A percentile compares a stretch with the other conserved stretches of the same genome.
Evolutionary conservation across 2,113 vertebrate species (phyloP).

Genomic region (Rhinolophus ferrumequinum): DNA sequence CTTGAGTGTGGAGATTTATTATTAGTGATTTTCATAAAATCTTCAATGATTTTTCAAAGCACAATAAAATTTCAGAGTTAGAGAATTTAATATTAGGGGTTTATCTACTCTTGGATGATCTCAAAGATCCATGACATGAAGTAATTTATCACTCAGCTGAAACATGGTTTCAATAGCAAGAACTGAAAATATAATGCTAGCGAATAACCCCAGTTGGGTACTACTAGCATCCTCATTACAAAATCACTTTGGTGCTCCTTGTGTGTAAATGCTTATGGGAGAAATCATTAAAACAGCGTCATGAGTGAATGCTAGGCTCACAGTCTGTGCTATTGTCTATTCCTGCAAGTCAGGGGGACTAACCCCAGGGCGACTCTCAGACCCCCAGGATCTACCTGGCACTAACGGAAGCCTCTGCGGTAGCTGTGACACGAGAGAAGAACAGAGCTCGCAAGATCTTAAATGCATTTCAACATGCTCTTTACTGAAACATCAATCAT

Average conservation of each 20-base stretch:
- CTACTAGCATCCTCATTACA: background rate
- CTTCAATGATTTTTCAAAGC: background rate
- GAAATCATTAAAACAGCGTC: background rate
- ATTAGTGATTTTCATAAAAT: background rate
- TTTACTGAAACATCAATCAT: no score
- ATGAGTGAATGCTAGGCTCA: no score
- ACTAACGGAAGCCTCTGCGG: no score
- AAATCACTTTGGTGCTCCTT: background rate
- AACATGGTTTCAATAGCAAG: background rate
- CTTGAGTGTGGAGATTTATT: background rate
- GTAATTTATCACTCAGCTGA: constrained; percentile 2
- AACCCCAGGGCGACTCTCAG: no score
- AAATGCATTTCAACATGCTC: no score
- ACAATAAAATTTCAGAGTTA: background rate
- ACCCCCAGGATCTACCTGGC: no score
- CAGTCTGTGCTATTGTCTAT: no score
- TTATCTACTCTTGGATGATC: background rate
- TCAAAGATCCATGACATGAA: background rate
- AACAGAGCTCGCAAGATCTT: no score
- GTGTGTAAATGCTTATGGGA: background rate
- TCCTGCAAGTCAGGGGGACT: no score
- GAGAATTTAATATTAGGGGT: background rate
- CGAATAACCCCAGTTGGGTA: background rate
- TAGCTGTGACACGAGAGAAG: no score
- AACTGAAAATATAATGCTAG: background rate